A percentile compares a stretch with the other conserved stretches of the same genome.
phyloP scores from a whole-genome alignment of 2,113 vertebrate species.

The Panthera uncia region DNA sequence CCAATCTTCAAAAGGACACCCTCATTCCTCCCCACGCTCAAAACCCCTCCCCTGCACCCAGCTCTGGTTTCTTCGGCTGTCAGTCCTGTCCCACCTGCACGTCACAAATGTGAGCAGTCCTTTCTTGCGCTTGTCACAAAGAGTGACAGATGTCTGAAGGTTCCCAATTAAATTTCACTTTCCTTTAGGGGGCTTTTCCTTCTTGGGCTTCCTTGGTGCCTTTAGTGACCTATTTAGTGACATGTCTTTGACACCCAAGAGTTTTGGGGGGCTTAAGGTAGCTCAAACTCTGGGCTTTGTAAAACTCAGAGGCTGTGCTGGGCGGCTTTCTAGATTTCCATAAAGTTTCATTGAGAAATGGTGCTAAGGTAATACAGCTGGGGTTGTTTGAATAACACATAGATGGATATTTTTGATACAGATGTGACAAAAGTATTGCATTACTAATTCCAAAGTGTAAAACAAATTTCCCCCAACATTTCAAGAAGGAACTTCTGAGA shows the following conservation, averaged over 20 bases:
- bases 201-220: background rate
- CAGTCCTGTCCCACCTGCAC: conserved; percentile 5
- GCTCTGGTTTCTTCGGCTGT: background rate
- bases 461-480: background rate
- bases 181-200: background rate
- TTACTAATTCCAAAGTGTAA: background rate
- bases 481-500: background rate
- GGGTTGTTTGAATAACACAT: background rate
- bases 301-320: background rate
- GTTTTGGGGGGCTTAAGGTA: background rate
- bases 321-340: background rate
- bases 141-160: conserved; percentile 53
- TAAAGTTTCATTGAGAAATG: background rate
- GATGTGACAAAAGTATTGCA: background rate
- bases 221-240: conserved; percentile 27
- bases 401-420: background rate
- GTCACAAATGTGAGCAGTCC: background rate
- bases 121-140: conserved; percentile 33
- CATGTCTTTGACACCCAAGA: background rate
- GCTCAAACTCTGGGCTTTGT: background rate
- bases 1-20: background rate
- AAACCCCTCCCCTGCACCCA: background rate
- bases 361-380: background rate
- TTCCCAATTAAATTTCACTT: conserved; percentile 56
- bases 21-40: background rate